Evolutionary conservation across 1,140 invertebrate genomes (phyloP).

Genomic region (Melipona quadrifasciata): DNA sequence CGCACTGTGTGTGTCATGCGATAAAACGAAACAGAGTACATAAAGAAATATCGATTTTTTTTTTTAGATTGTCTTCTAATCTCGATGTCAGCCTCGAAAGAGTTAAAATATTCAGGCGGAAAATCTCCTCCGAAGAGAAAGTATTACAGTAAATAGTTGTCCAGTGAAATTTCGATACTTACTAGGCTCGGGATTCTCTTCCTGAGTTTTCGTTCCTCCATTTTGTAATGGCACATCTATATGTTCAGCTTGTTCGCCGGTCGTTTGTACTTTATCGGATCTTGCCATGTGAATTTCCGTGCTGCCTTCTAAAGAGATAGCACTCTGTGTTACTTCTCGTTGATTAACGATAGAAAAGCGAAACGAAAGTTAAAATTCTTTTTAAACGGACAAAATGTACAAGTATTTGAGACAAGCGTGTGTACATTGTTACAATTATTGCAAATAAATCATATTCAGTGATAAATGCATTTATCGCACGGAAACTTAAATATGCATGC

Average conservation of each 20-base stretch:
- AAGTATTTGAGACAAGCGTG: not conserved
- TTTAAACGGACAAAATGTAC: not conserved
- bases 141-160: not conserved
- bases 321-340: not conserved
- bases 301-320: conserved; percentile 67
- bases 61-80: too few relatives aligned
- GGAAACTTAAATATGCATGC: too few relatives aligned
- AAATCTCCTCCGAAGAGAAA: too few relatives aligned
- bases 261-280: conserved; percentile 79
- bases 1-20: too few relatives aligned
- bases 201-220: conserved; percentile 79
- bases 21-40: too few relatives aligned
- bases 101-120: too few relatives aligned
- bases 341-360: too few relatives aligned
- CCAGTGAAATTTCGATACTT: conserved; percentile 24
- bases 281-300: conserved; percentile 78
- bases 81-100: too few relatives aligned
- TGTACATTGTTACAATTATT: not conserved
- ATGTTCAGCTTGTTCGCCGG: conserved; percentile 78
- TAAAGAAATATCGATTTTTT: too few relatives aligned
- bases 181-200: conserved; percentile 80
- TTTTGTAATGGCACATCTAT: conserved; percentile 80
- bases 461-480: too few relatives aligned
- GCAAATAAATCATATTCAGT: not conserved
- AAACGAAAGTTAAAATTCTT: not conserved